Conservation (phyloP, 2,888 invertebrate genomes). For the Pardosa pseudoannulata region DNA sequence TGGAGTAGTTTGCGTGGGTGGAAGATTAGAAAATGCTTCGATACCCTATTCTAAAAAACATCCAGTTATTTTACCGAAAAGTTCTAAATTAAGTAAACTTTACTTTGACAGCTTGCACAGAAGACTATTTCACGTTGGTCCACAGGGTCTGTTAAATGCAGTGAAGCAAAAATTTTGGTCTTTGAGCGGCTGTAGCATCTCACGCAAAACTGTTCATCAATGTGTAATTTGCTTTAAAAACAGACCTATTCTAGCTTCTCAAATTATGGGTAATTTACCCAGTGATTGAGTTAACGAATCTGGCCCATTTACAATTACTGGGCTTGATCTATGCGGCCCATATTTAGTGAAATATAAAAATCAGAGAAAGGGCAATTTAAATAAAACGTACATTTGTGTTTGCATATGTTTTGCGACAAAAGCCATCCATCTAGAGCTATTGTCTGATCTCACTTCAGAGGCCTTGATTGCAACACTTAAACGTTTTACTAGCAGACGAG, state of each 20-base stretch:
- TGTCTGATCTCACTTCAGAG: no score
- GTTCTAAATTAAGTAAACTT: not conserved
- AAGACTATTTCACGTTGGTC: not conserved
- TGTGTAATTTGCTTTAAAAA: no score
- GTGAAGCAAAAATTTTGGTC: conserved; percentile 5
- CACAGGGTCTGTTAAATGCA: not conserved
- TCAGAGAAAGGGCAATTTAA: not conserved
- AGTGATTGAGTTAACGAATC: not conserved
- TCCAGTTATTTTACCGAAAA: conserved; percentile 10
- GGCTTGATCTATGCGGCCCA: not conserved
- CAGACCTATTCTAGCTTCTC: no score
- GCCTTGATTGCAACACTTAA: not conserved
- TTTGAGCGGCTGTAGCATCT: not conserved
- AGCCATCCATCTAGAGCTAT: no score
- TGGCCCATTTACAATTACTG: not conserved
- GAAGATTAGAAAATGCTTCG: not conserved
- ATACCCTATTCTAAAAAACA: not conserved
- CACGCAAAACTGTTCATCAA: no score
- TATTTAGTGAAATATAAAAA: not conserved
- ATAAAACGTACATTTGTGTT: conserved; percentile 8
- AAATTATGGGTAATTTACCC: not conserved
- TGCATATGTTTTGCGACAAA: no score
- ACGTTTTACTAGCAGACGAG: not conserved
- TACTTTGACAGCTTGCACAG: not conserved
- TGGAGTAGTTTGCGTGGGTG: no score